Evolutionary conservation across 2,888 invertebrate genomes (phyloP), one percentile per base, ranked within the genome.

Genomic region (Leptogaster cylindrica): DNA sequence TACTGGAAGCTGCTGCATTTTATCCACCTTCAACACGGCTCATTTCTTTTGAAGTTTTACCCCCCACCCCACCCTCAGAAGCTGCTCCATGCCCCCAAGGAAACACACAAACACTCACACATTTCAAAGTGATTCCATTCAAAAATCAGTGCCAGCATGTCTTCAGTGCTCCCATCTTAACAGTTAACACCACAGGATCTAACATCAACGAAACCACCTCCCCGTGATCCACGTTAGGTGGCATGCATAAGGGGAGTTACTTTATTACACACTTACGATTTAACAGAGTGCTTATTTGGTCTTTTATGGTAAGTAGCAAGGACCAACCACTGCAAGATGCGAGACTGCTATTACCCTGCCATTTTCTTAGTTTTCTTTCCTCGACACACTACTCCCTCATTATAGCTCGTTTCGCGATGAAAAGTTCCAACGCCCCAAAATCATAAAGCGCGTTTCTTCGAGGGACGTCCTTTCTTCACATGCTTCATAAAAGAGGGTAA

Each of bases 231-330:
- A 27, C 16, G 25, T 27, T 36, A 12, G 10, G 27, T 27, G 44
- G 16, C 27, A 44, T 44, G 28, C 28, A 44, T 28, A 16, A 44
- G 44, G 27, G 28, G 28, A 44, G 44, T 61, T 44, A 61, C 44
- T 44, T 61, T 61, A 61, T 61, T 61, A 27, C 44, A 61, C 61
- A 27, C 61, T 61, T 61, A 61, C 28, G 61, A 27, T 28, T 61
- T 61, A 61, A 61, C 28, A 18, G 44, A 61, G 61, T 61, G 61
- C 61, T 58, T 61, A 61, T 61, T 44, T 61, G 58, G 41, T 58
- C 27, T 44, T 61, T 61, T 61, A 61, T 44, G 18, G 27, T 44
- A 61, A 61, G 61, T 44, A 16, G 61, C 14, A 44, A 44, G 28
- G 27, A 61, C 20, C 36, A 20, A 55, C 16, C 55, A 18, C 23